Percentiles rank a stretch among this genome's conserved stretches.
These are phyloP conservation scores for Xestoiulus laeticollis DNA, from an alignment of 2,888 invertebrate genomes.

Conservation along the genomic window DNA sequence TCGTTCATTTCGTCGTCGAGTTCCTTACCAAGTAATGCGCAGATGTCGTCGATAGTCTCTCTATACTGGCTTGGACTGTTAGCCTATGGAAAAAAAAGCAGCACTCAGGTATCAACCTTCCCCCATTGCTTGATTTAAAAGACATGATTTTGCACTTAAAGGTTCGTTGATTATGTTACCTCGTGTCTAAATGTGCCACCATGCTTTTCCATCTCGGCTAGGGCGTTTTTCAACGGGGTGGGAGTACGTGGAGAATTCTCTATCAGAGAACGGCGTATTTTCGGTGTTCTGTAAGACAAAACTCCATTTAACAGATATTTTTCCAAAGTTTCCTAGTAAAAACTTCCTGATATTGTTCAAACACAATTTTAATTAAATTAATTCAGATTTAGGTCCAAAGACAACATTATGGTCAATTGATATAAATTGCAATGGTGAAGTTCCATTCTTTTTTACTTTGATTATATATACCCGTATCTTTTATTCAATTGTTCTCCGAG, in stretches of 20 bases:
- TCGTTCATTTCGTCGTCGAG: conserved; percentile 58
- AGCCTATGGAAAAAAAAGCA: neutral
- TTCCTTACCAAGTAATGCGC: conserved; percentile 87
- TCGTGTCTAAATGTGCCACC: conserved; percentile 67
- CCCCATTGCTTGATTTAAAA: neutral
- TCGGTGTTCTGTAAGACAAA: conserved; percentile 59
- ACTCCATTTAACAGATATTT: neutral
- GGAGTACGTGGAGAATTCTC: conserved; percentile 75
- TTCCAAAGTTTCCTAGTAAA: too few relatives aligned
- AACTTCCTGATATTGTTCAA: too few relatives aligned
- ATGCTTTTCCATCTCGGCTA: conserved; percentile 85
- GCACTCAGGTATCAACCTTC: neutral
- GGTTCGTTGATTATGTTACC: neutral
- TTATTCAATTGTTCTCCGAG: too few relatives aligned
- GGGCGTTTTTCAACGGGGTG: conserved; percentile 92
- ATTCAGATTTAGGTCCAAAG: too few relatives aligned
- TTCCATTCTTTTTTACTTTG: too few relatives aligned
- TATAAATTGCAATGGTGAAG: too few relatives aligned
- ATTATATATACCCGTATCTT: too few relatives aligned
- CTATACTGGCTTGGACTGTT: conserved; percentile 77
- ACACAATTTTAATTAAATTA: too few relatives aligned
- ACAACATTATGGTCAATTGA: too few relatives aligned
- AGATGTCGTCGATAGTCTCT: conserved; percentile 87
- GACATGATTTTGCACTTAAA: neutral
- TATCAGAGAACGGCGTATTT: conserved; percentile 60